Percentiles rank a stretch among this genome's conserved stretches.
Evolutionary conservation across 2,888 invertebrate species (phyloP).

Genomic region (Conus canariensis): DNA sequence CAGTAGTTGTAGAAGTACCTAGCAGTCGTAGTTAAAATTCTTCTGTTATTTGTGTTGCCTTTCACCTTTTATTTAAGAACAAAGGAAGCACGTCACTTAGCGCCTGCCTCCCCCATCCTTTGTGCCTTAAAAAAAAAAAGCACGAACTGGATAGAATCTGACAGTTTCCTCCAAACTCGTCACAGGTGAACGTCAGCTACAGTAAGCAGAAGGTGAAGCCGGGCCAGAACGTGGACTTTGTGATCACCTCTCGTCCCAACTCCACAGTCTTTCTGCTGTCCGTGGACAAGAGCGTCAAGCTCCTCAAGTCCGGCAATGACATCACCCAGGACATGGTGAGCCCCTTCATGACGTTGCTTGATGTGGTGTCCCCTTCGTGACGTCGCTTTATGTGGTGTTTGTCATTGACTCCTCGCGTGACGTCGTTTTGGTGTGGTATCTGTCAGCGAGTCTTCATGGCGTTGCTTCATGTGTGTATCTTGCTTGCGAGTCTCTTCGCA

Average conservation of each 20-base stretch:
- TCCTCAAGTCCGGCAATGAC: slow-evolving; percentile 87
- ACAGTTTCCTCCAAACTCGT: too few relatives aligned
- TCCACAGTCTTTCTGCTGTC: slow-evolving; percentile 93
- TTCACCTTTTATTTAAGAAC: too few relatives aligned
- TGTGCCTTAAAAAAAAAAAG: too few relatives aligned
- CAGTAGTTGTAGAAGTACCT: too few relatives aligned
- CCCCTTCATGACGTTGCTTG: neutral
- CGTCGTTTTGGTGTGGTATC: neutral
- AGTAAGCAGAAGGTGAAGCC: slow-evolving; percentile 81
- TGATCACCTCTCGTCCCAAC: slow-evolving; percentile 89
- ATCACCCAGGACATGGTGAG: slow-evolving; percentile 78
- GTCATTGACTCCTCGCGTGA: neutral
- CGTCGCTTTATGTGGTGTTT: neutral
- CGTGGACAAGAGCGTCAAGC: slow-evolving; percentile 89
- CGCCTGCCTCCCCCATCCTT: too few relatives aligned
- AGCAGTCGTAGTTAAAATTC: too few relatives aligned
- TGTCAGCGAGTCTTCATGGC: neutral
- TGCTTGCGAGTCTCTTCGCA: neutral
- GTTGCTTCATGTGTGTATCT: neutral
- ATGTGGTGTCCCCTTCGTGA: neutral
- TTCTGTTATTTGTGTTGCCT: too few relatives aligned
- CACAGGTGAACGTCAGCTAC: slow-evolving; percentile 43
- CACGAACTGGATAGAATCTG: too few relatives aligned
- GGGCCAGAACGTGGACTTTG: slow-evolving; percentile 87
- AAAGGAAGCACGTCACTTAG: too few relatives aligned